Evolutionary conservation across 2,113 vertebrate genomes (phyloP), one percentile per base, ranked within the genome.

Genomic region (Edolisoma coerulescens): DNA sequence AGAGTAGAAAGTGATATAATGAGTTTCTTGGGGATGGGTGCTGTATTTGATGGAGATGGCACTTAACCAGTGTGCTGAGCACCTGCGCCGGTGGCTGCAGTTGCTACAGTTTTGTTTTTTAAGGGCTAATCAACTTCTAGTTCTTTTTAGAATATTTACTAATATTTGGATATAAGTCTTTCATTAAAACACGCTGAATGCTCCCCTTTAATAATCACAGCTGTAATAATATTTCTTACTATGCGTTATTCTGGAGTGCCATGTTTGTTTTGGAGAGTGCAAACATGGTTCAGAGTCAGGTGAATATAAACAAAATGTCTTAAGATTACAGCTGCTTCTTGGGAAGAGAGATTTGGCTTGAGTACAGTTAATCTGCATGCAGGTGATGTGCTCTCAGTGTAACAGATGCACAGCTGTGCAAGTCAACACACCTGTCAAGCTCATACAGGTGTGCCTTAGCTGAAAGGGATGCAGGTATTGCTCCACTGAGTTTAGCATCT

Each of bases 1-100:
- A 12, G 45, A 6, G 4, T 8, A 24, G 49, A 8, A 22, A 45
- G 39, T 5, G 6, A 6, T 21, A 2, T 0, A 2, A 3, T 7
- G 32, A 3, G 10, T 4, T 5, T 33, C 8, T 9, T 21, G 60
- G 28, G 65, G 13, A 11, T 15, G 74, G 44, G 33, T 11, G 50
- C n/a, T 45, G 37, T 6, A 13, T 28, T 18, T 39, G 10, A 4
- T 33, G 47, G 13, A 57, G 83, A 5, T 39, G 74, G 13, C 45
- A 28, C 33, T 78, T 44, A 7, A 19, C 9, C 20, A 1, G 27
- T 9, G 69, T 33, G 2, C 47, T 23, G 2, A 27, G 7, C 37
- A 32, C 53, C 56, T 44, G n/a, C 11, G 2, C 50, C 6, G 57
- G 44, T 26, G 9, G 30, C 56, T 42, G 52, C 42, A 1, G 18